Evolutionary conservation across 2,888 invertebrate species (phyloP), one percentile per base, ranked within the genome.

Genomic region (Monoplex corrugatus): DNA sequence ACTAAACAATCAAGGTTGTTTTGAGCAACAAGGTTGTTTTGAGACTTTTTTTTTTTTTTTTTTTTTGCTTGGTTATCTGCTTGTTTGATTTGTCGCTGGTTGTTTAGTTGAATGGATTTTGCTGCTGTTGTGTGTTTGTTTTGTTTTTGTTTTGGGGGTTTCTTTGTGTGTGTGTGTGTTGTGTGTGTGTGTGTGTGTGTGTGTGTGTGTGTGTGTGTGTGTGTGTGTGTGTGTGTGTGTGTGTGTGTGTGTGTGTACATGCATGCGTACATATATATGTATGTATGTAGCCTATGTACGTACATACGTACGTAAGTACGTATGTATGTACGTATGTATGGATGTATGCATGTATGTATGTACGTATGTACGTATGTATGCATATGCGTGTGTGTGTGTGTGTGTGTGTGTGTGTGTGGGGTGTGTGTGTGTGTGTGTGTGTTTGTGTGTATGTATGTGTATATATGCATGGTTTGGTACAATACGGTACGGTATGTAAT

Each of bases 201-300:
- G 78, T 75, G 75, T 75, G 75, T 75, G 35, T 75, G 75, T 75
- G 75, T 75, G 35, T 75, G 75, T 75, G 75, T 75, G 75, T 75
- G 75, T 75, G 75, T 35, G 75, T 75, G 75, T 75, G 75, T 50
- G 16, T 50, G 50, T 50, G 16, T 50, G 50, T 50, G 16, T 50
- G 50, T 50, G 16, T 16, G 57, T 57, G 10, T 28, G 57, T 57
- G 10, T 10, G 57, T 57, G 10, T 28, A 28, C 10, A 10, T 28
- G 57, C 10, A 10, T 28, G 16, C 16, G 10, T 28, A 28, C 57
- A 10, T 57, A 28, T 57, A 10, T 57, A 28, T 50, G 50, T 57
- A 10, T 57, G 57, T 57, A 10, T 57, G 57, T 57, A 50, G 57
- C 10, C 2, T 72, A n/a, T 72, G 32, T 72, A n/a, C n/a, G 32